Conservation (phyloP, 2,113 vertebrate species). For the Nyctibius bracteatus region DNA sequence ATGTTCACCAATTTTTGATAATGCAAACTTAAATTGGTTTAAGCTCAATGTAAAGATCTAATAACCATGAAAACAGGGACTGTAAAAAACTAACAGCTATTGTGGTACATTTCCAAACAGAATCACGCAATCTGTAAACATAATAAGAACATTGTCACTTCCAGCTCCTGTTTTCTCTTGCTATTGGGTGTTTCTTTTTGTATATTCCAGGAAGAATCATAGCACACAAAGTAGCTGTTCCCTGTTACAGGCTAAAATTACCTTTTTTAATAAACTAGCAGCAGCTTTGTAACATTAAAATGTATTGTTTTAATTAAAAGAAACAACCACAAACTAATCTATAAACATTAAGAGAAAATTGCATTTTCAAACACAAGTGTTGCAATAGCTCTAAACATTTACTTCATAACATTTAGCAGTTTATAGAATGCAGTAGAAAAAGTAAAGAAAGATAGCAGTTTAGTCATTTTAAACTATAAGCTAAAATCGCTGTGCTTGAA, state of each 20-base stretch:
- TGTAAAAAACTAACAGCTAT: conserved; percentile 21
- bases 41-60: conserved; percentile 50
- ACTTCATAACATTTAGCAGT: background rate
- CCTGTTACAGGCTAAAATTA: background rate
- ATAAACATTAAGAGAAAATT: conserved; percentile 56
- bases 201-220: background rate
- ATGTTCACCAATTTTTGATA: conserved; percentile 49
- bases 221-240: background rate
- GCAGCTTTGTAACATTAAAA: conserved; percentile 52
- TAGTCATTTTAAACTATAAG: background rate
- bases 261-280: conserved; percentile 38
- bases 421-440: background rate
- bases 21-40: conserved; percentile 57
- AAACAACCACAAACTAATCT: conserved; percentile 34
- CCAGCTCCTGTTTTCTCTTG: background rate
- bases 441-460: background rate
- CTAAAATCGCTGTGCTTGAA: background rate
- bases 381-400: background rate
- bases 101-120: conserved; percentile 4
- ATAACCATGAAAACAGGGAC: conserved; percentile 44
- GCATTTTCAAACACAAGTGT: conserved; percentile 12
- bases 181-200: background rate
- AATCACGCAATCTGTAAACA: conserved; percentile 6
- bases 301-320: conserved; percentile 68
- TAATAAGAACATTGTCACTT: background rate